Evolutionary conservation across 2,888 invertebrate genomes (phyloP).

Genomic region (Teleiodes luculella): DNA sequence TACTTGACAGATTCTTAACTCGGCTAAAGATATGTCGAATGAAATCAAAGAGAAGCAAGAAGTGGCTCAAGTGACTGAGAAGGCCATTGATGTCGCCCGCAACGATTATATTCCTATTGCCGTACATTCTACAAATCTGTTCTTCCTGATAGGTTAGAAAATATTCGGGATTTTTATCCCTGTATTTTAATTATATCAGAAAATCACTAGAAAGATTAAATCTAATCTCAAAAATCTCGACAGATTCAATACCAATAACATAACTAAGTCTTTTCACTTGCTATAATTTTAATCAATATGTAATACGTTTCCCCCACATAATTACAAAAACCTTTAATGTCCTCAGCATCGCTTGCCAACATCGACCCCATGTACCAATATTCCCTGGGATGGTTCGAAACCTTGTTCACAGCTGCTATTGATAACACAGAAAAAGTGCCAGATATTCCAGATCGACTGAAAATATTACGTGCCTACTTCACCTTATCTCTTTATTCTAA

Average conservation of each 20-base stretch:
- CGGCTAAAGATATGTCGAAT: slow-evolving; percentile 92
- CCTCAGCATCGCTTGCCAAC: slow-evolving; percentile 87
- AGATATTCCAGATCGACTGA: slow-evolving; percentile 84
- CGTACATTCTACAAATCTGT: slow-evolving; percentile 91
- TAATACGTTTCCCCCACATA: neutral
- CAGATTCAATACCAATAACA: too few species aligned
- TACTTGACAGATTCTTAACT: slow-evolving; percentile 84
- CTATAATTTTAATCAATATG: too few species aligned
- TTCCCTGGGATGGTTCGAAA: slow-evolving; percentile 95
- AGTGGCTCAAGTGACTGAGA: slow-evolving; percentile 92
- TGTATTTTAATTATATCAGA: too few species aligned
- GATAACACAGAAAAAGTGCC: slow-evolving; percentile 93
- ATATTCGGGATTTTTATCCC: too few species aligned
- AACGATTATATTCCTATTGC: slow-evolving; percentile 94
- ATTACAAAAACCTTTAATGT: neutral
- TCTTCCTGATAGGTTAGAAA: slow-evolving; percentile 89
- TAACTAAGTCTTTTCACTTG: too few species aligned
- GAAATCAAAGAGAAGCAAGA: slow-evolving; percentile 95
- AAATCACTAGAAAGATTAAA: too few species aligned
- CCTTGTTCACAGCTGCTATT: slow-evolving; percentile 90
- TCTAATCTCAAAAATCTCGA: too few species aligned
- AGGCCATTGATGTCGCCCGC: slow-evolving; percentile 91
- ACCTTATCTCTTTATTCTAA: slow-evolving; percentile 95
- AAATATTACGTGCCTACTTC: slow-evolving; percentile 87
- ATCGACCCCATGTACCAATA: slow-evolving; percentile 99